These are phyloP conservation scores for Pharmacophagus antenor DNA, from an alignment of 2,888 invertebrate species.

Conservation along the genomic window DNA sequence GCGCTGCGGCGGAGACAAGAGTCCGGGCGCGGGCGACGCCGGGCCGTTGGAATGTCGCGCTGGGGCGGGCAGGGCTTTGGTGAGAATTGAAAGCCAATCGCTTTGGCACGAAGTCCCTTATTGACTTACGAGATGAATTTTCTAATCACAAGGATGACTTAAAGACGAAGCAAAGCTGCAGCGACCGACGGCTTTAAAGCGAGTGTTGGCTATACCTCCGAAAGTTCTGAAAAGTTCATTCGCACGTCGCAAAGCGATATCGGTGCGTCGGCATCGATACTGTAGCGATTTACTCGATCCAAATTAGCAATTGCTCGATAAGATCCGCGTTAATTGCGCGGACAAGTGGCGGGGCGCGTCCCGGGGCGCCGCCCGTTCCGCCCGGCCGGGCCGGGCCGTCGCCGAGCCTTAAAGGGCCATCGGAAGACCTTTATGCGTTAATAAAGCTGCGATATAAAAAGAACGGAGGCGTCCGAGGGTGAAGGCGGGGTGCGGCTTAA, in stretches of 20 bases:
- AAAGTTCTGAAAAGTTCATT: no score
- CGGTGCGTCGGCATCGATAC: no score
- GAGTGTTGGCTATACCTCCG: no score
- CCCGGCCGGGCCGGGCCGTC: conserved; percentile 66
- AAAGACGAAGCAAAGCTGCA: no score
- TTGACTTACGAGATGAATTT: no score
- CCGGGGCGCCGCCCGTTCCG: conserved; percentile 76
- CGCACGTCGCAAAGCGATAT: no score
- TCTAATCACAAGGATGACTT: no score
- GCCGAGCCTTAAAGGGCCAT: conserved; percentile 80
- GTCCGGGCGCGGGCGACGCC: conserved; percentile 48
- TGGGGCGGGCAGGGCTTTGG: no score
- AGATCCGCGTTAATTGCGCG: conserved; percentile 63
- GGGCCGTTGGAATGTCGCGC: no score
- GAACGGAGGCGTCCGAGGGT: conserved; percentile 78
- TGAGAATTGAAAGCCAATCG: no score
- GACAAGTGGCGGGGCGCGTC: conserved; percentile 55
- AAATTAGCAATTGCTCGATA: conserved; percentile 67
- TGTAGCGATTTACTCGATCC: conserved; percentile 49
- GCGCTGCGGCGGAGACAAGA: conserved; percentile 54
- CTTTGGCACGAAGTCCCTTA: no score
- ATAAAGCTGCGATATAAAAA: conserved; percentile 81
- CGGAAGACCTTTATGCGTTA: conserved; percentile 80
- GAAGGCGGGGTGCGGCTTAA: conserved; percentile 77
- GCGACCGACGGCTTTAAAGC: no score